Base-by-base conservation (phyloP, 2,797 vertebrate genomes). In the Oophaga sylvatica region DNA sequence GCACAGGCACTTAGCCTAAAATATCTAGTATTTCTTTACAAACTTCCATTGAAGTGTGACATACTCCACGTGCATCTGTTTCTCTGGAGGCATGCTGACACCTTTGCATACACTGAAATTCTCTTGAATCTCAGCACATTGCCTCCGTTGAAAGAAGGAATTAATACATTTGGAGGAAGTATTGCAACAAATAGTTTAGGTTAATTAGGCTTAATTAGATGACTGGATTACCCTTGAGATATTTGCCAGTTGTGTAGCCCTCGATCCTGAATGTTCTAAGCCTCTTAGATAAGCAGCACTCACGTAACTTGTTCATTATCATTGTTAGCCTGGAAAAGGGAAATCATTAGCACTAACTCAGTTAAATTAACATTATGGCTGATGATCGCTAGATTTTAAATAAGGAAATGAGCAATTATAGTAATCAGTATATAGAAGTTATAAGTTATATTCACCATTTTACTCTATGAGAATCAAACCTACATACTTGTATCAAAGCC, bases 271-370 rank as follows among this genome's bases (percentile, higher is more conserved):
- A 8, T 87, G 67, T 60, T 81, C n/a, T 67, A 65, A 70, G 63
- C 48, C 67, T 45, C 17, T 11, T 22, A 45, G 67, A 84, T 68
- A 26, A 76, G 81, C 75, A 79, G 56, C 45, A 63, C 84, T 88
- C 59, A 77, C 20, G 81, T 82, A 81, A 67, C 67, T 67, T 81
- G 15, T 80, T 81, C 78, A 89, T 89, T 89, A 82, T 81, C 67
- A 81, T 89, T 82, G 83, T 85, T 59, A 85, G 68, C 71, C 71
- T 77, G 62, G 79, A 65, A 88, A 81, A 81, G 70, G 87, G 79
- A 89, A 85, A 85, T 86, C 87, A 89, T 89, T 89, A 89, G 83
- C 48, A 78, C 22, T 85, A 89, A 89, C 62, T 71, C 22, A 85
- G 70, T 89, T 86, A 89, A 68, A 86, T n/a, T 53, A 77, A 56